Evolutionary conservation across 2,113 vertebrate species (phyloP).

Genomic region (Hassar affinis): DNA sequence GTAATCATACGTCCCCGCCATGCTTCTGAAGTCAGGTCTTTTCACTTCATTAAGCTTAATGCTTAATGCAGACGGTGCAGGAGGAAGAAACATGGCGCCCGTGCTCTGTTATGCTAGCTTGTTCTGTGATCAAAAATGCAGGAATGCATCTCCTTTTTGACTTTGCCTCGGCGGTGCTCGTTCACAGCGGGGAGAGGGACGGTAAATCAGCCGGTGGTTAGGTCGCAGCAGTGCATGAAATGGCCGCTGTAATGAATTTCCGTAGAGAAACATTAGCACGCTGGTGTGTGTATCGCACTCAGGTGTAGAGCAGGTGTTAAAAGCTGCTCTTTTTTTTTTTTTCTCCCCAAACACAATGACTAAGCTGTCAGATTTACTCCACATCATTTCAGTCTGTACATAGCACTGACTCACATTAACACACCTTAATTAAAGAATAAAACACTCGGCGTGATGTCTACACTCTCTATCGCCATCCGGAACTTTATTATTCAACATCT

Average conservation of each 20-base stretch:
- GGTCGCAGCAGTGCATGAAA: slow-evolving; percentile 49
- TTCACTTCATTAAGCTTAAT: no score
- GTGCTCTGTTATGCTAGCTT: neutral
- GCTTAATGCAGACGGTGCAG: slow-evolving; percentile 8
- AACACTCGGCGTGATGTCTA: neutral
- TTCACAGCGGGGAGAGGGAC: neutral
- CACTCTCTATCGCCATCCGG: neutral
- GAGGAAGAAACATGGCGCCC: slow-evolving; percentile 22
- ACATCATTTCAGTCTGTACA: neutral
- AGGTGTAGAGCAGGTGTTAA: slow-evolving; percentile 35
- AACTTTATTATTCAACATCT: neutral
- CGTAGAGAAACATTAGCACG: slow-evolving; percentile 39
- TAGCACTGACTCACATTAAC: neutral
- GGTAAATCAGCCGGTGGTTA: slow-evolving; percentile 44
- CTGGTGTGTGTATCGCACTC: slow-evolving; percentile 29
- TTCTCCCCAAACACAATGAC: neutral
- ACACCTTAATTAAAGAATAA: neutral
- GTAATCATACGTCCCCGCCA: neutral
- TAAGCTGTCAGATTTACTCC: neutral
- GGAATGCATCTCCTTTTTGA: neutral
- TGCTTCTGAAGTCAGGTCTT: neutral
- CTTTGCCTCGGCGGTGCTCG: neutral
- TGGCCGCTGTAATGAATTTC: slow-evolving; percentile 47
- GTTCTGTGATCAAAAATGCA: no score
- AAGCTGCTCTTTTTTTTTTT: neutral